phyloP scores from a whole-genome alignment of 2,113 vertebrate genomes.

The Muntiacus reevesi region DNA sequence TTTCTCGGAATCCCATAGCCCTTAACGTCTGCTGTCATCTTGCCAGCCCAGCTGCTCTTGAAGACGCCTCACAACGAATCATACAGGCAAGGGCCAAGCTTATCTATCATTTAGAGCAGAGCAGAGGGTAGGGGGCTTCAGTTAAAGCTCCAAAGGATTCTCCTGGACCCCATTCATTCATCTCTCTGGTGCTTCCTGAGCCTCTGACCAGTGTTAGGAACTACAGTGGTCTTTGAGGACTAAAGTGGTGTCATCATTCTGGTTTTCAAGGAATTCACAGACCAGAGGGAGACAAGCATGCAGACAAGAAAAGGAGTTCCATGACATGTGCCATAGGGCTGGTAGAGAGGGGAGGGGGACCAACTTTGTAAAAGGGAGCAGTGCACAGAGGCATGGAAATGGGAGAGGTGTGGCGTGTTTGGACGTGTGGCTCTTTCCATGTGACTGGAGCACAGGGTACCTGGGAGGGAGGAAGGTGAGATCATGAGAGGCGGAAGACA shows the following conservation, averaged over 20 bases:
- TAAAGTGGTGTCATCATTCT: not conserved
- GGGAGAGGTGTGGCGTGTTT: rapidly evolving
- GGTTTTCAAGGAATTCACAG: not conserved
- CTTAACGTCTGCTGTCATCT: not conserved
- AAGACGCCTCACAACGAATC: not conserved
- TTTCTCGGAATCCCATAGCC: rapidly evolving
- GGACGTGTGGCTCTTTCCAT: not conserved
- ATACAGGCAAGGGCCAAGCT: not conserved
- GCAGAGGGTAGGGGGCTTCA: not conserved
- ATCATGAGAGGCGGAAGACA: not conserved
- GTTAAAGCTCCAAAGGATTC: not conserved
- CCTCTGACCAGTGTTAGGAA: not conserved
- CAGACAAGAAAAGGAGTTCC: not conserved
- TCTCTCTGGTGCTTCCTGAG: not conserved
- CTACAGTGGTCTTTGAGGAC: not conserved
- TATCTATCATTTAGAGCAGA: not conserved
- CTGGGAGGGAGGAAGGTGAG: not conserved
- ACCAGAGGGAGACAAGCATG: not conserved
- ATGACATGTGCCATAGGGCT: too few species aligned
- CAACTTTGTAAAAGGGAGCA: not conserved
- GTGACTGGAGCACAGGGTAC: not conserved
- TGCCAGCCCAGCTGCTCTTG: not conserved
- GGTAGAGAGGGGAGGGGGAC: not conserved
- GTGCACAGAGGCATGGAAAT: rapidly evolving
- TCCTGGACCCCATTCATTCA: not conserved